Conservation (phyloP, 2,113 vertebrate species). For the Phoenicopterus ruber region DNA sequence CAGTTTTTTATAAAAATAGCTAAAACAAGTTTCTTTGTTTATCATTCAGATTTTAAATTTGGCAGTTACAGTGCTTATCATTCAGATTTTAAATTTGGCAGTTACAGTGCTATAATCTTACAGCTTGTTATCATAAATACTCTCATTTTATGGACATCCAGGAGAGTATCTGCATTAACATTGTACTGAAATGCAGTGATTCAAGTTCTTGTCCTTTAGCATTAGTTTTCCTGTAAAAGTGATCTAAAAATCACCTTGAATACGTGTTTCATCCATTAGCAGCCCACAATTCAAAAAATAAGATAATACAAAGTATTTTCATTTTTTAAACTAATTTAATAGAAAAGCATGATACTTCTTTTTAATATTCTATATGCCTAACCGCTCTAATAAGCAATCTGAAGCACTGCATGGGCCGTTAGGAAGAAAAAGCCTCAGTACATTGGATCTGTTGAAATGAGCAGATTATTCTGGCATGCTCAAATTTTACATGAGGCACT, state of each 20-base stretch:
- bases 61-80: constrained; percentile 2
- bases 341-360: background rate
- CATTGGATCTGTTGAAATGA: constrained; percentile 1
- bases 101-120: background rate
- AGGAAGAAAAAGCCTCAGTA: background rate
- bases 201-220: constrained; percentile 25
- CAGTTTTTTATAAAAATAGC: constrained; percentile 3
- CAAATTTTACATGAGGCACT: constrained; percentile 20
- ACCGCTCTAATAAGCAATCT: constrained; percentile 51
- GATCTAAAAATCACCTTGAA: constrained; percentile 54
- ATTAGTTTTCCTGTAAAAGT: constrained; percentile 42
- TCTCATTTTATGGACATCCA: constrained; percentile 6
- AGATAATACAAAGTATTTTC: constrained; percentile 3
- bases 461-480: constrained; percentile 6
- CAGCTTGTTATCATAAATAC: constrained; percentile 28
- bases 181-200: constrained; percentile 35
- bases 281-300: constrained; percentile 4
- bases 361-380: constrained; percentile 52
- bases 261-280: constrained; percentile 28
- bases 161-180: constrained; percentile 30
- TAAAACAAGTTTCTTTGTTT: constrained; percentile 45
- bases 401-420: constrained; percentile 11
- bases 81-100: constrained; percentile 53
- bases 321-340: constrained; percentile 57
- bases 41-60: constrained; percentile 52